These are phyloP conservation scores for Epinotia nisella DNA, from an alignment of 2,888 invertebrate species.

Conservation along the genomic window DNA sequence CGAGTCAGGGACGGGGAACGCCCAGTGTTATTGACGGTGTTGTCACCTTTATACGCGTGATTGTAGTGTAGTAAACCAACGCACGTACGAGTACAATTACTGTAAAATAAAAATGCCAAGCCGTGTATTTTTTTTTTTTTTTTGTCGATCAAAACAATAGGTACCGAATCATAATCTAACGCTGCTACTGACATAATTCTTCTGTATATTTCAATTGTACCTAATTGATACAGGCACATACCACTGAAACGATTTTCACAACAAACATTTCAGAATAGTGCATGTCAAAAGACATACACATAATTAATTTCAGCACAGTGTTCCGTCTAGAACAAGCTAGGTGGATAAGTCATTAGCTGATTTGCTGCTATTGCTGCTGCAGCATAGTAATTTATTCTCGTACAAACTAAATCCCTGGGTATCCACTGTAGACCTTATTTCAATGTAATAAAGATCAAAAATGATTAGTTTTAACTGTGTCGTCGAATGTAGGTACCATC, in stretches of 20 bases:
- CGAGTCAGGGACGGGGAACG: conserved; percentile 38
- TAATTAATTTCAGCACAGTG: conserved; percentile 21
- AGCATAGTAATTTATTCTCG: conserved; percentile 35
- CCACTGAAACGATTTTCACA: not conserved
- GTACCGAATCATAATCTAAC: no score
- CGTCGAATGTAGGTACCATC: no score
- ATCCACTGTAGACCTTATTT: no score
- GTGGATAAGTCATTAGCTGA: no score
- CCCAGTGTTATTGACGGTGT: conserved; percentile 24
- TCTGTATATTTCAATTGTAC: no score
- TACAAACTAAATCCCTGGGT: no score
- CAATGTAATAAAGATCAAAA: no score
- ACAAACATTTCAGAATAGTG: conserved; percentile 2
- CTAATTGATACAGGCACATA: not conserved
- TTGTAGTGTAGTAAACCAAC: not conserved
- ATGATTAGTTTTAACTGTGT: no score
- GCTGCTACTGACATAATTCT: no score
- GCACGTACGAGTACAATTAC: not conserved
- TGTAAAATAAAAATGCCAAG: not conserved
- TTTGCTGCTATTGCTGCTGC: no score
- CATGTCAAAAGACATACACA: conserved; percentile 5
- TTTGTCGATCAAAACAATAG: not conserved
- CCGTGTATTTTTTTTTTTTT: not conserved
- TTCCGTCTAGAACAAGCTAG: no score
- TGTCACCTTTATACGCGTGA: conserved; percentile 14